phyloP scores from a whole-genome alignment of 2,888 invertebrate genomes.

The Schrankia costaestrigalis region DNA sequence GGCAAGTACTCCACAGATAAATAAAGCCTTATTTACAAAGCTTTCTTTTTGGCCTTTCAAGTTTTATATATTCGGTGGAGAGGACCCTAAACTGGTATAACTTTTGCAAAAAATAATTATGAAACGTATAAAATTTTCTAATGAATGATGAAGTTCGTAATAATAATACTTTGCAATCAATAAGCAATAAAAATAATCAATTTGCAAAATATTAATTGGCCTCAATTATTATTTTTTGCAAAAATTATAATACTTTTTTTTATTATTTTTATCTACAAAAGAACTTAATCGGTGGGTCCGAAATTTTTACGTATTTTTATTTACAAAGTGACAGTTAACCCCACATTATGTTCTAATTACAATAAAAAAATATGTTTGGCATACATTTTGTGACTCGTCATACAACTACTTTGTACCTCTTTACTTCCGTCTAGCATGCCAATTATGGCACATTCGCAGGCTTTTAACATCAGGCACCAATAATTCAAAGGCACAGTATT shows the following conservation, averaged over 20 bases:
- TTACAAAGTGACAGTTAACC: constrained; percentile 59
- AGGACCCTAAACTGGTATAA: constrained; percentile 42
- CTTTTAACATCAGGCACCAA: constrained; percentile 58
- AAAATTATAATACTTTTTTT: too few species aligned
- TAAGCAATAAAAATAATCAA: background rate
- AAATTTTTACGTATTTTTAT: constrained; percentile 64
- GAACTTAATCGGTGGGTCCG: constrained; percentile 71
- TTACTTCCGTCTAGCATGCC: constrained; percentile 46
- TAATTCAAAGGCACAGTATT: constrained; percentile 56
- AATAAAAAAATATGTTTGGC: constrained; percentile 71
- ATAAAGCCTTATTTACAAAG: constrained; percentile 67
- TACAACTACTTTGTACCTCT: constrained; percentile 70
- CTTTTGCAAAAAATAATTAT: too few species aligned
- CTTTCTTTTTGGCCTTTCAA: constrained; percentile 70
- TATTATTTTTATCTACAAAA: constrained; percentile 44
- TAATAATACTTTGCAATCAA: too few species aligned
- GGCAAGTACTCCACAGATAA: constrained; percentile 35
- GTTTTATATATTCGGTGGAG: constrained; percentile 67
- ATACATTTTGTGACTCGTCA: constrained; percentile 77
- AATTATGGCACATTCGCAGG: constrained; percentile 58
- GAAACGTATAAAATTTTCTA: too few species aligned
- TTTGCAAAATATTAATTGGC: constrained; percentile 2
- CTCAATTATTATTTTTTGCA: constrained; percentile 18
- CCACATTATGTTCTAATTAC: constrained; percentile 51
- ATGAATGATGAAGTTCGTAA: too few species aligned